A percentile compares a stretch with the other conserved stretches of the same genome.
Conservation (phyloP, 2,888 invertebrate species). For the Hetaerina titia region DNA sequence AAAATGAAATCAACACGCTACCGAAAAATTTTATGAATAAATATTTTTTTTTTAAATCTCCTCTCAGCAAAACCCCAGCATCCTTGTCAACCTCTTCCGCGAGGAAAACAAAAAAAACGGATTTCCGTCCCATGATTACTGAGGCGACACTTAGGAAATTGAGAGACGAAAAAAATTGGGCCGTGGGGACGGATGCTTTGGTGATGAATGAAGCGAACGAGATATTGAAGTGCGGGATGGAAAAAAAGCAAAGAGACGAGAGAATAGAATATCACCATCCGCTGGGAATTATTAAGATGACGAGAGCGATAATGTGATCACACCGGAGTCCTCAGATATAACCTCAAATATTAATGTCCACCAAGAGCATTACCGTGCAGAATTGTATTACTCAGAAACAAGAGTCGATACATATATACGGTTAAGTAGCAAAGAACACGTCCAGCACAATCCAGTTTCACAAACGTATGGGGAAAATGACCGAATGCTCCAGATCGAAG, state of each 20-base stretch:
- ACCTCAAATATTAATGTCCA: too few relatives aligned
- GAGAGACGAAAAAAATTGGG: neutral
- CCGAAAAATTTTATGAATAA: neutral
- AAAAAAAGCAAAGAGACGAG: too few relatives aligned
- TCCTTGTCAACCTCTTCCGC: neutral
- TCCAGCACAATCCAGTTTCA: too few relatives aligned
- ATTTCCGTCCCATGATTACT: neutral
- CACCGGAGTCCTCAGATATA: too few relatives aligned
- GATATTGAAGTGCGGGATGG: neutral
- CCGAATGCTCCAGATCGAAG: too few relatives aligned
- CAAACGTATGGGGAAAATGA: too few relatives aligned
- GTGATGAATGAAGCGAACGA: neutral
- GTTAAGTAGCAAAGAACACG: too few relatives aligned
- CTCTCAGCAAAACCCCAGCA: neutral
- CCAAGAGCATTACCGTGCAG: too few relatives aligned
- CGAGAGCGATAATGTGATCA: neutral
- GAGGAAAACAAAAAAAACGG: neutral
- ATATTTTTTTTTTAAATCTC: neutral
- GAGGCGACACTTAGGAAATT: conserved; percentile 17
- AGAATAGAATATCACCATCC: neutral
- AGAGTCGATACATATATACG: too few relatives aligned
- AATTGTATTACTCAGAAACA: too few relatives aligned
- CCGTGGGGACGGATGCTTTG: neutral
- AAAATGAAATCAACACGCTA: neutral
- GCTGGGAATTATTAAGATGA: neutral